phyloP scores from a whole-genome alignment of 1,140 invertebrate species.

The Pissodes strobi region DNA sequence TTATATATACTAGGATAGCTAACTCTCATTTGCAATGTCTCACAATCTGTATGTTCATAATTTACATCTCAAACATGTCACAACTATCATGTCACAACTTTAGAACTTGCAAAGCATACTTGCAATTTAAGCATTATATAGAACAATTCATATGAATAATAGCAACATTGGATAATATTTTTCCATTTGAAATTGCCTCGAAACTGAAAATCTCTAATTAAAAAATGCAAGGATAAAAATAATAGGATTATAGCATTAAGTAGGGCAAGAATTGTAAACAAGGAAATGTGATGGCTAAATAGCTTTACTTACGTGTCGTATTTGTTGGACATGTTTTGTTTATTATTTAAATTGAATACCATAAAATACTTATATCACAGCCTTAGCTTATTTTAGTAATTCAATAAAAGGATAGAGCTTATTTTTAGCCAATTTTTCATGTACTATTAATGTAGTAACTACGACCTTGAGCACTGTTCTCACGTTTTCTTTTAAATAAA shows the following conservation, averaged over 20 bases:
- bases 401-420: neutral
- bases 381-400: conserved; percentile 19
- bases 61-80: no score
- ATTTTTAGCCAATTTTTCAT: conserved; percentile 12
- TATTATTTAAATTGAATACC: conserved; percentile 41
- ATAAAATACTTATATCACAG: conserved; percentile 48
- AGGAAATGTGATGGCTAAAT: neutral
- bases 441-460: conserved; percentile 6
- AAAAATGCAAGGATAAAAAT: no score
- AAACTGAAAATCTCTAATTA: neutral
- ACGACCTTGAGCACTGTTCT: conserved; percentile 25
- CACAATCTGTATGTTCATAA: no score
- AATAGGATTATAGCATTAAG: no score
- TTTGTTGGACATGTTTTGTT: conserved; percentile 65
- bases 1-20: no score
- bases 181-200: no score
- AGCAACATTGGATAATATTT: no score
- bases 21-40: no score
- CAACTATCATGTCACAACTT: no score
- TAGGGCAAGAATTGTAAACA: conserved; percentile 21
- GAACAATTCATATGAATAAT: no score
- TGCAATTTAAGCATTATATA: no score
- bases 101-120: no score
- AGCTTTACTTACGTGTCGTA: conserved; percentile 63
- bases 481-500: conserved; percentile 22